These are phyloP conservation scores for Amorpha juglandis DNA, from an alignment of 2,888 invertebrate genomes.

Conservation along the genomic window DNA sequence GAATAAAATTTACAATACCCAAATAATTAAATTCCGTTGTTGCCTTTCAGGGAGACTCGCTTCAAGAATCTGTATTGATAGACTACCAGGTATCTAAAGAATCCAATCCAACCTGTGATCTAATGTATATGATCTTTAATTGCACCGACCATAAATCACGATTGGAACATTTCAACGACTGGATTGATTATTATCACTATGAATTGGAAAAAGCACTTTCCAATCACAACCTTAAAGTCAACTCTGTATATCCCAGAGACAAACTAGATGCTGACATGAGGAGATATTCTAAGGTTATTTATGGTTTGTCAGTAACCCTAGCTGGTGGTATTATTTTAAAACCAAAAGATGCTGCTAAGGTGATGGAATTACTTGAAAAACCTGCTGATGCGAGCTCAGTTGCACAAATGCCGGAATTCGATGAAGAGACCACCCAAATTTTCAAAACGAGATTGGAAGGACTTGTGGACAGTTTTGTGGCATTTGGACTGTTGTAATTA, in stretches of 20 bases:
- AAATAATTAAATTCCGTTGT: too few species aligned
- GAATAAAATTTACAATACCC: too few species aligned
- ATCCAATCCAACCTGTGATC: slow-evolving; percentile 42
- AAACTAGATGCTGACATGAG: slow-evolving; percentile 48
- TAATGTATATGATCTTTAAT: slow-evolving; percentile 48
- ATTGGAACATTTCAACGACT: slow-evolving; percentile 41
- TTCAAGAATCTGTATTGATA: slow-evolving; percentile 44
- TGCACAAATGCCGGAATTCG: not conserved
- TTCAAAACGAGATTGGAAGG: not conserved
- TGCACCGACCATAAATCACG: slow-evolving; percentile 49
- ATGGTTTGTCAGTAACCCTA: slow-evolving; percentile 35
- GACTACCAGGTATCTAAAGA: slow-evolving; percentile 50
- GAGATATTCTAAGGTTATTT: slow-evolving; percentile 39
- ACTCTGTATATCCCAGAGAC: slow-evolving; percentile 41
- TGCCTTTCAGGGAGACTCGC: slow-evolving; percentile 42
- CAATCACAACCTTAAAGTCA: slow-evolving; percentile 43
- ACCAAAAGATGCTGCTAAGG: not conserved
- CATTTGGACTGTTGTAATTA: not conserved
- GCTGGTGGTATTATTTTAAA: not conserved
- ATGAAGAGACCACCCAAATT: not conserved
- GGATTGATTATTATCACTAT: slow-evolving; percentile 48
- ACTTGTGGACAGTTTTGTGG: not conserved
- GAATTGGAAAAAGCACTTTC: slow-evolving; percentile 42
- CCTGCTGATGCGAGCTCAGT: not conserved
- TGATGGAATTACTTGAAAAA: not conserved